Conservation (phyloP, 2,888 invertebrate species). For the Nomada lathburiana region DNA sequence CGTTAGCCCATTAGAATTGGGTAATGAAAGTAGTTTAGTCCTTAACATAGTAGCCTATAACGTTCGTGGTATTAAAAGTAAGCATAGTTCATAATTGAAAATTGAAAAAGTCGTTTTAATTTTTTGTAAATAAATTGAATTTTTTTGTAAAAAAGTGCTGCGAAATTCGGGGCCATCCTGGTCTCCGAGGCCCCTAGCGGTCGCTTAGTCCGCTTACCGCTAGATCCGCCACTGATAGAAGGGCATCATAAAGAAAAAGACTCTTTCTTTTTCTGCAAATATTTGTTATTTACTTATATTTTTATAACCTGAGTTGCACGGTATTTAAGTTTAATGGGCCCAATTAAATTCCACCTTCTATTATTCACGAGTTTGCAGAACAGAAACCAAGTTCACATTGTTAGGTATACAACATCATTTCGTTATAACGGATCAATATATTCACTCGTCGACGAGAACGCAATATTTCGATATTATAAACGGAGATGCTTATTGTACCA, state of each 20-base stretch:
- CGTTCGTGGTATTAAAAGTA: too few relatives aligned
- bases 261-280: too few relatives aligned
- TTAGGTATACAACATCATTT: neutral
- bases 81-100: too few relatives aligned
- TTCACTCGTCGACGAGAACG: neutral
- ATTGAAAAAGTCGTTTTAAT: too few relatives aligned
- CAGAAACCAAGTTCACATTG: neutral
- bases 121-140: too few relatives aligned
- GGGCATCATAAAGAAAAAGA: too few relatives aligned
- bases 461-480: conserved; percentile 18
- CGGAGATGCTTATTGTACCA: neutral
- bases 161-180: neutral
- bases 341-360: neutral
- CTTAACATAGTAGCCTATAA: too few relatives aligned
- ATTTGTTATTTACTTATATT: too few relatives aligned
- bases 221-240: neutral
- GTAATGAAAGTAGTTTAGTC: too few relatives aligned
- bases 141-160: too few relatives aligned
- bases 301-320: neutral
- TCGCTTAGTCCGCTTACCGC: neutral
- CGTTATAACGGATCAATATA: neutral
- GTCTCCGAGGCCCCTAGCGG: neutral
- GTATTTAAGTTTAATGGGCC: neutral
- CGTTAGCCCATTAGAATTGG: too few relatives aligned
- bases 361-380: neutral